Percentiles rank a stretch among this genome's conserved stretches.
These are phyloP conservation scores for Pyrocoelia pectoralis DNA, from an alignment of 2,888 invertebrate genomes.

Conservation along the genomic window DNA sequence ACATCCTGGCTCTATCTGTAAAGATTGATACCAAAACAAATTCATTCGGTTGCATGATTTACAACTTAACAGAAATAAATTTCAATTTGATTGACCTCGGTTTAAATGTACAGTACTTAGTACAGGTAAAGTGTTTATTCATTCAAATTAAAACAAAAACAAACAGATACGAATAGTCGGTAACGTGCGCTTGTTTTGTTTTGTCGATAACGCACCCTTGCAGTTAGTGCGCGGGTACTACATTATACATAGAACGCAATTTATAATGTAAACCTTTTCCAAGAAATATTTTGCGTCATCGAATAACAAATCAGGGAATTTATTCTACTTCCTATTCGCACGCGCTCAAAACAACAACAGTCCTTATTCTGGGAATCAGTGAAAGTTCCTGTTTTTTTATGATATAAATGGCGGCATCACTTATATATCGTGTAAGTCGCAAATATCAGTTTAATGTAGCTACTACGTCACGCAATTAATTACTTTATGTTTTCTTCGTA, in stretches of 20 bases:
- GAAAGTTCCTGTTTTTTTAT: constrained; percentile 8
- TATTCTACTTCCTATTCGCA: constrained; percentile 4
- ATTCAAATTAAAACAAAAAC: constrained; percentile 12
- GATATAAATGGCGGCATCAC: neutral
- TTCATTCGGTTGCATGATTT: neutral
- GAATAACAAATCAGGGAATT: constrained; percentile 20
- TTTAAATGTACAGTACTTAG: neutral
- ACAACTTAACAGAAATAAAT: neutral
- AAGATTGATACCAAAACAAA: neutral
- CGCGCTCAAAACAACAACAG: neutral
- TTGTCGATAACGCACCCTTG: constrained; percentile 24
- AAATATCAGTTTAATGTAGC: neutral
- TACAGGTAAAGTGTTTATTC: neutral
- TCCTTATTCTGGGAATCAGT: neutral
- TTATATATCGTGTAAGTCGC: neutral
- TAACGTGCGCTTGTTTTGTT: constrained; percentile 10
- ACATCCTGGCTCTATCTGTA: too few species aligned
- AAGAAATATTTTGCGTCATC: constrained; percentile 21
- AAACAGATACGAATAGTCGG: neutral
- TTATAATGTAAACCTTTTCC: constrained; percentile 15
- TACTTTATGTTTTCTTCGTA: too few species aligned
- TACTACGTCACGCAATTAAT: too few species aligned
- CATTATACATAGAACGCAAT: constrained; percentile 14
- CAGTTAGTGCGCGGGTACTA: constrained; percentile 2
- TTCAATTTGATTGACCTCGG: constrained; percentile 9